Percentiles rank a stretch among this genome's conserved stretches.
Conservation (phyloP, 1,140 invertebrate species). For the Xylocopa sonorina region DNA sequence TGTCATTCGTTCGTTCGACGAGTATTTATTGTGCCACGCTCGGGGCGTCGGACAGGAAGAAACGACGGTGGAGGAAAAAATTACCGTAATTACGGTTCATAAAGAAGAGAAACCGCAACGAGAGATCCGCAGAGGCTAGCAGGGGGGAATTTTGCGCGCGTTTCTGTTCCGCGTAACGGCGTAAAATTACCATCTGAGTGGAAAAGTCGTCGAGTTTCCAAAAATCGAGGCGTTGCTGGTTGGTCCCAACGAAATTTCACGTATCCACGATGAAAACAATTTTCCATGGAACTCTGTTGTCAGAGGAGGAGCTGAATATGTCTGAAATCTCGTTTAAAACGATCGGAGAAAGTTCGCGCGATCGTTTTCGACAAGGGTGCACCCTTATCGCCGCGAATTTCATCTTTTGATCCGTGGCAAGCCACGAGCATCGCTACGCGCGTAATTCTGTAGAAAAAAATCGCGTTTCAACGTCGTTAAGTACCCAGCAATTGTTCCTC, state of each 20-base stretch:
- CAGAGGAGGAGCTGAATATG: not conserved
- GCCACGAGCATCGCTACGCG: too few species aligned
- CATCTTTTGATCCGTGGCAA: too few species aligned
- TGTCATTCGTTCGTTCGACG: not conserved
- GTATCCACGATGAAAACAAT: not conserved
- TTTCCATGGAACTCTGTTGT: not conserved
- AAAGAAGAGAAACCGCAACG: constrained; percentile 15
- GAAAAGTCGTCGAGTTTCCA: not conserved
- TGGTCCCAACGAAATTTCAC: not conserved
- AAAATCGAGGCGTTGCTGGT: too few species aligned
- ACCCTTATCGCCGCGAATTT: too few species aligned
- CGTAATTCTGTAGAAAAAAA: too few species aligned
- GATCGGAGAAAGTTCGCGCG: not conserved
- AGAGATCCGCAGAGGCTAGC: not conserved
- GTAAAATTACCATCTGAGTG: not conserved
- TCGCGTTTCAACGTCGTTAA: too few species aligned
- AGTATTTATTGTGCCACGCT: not conserved
- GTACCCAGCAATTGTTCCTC: too few species aligned
- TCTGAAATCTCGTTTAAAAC: not conserved
- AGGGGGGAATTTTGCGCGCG: not conserved
- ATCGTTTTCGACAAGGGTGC: too few species aligned
- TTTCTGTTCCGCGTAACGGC: not conserved
- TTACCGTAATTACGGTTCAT: constrained; percentile 7
- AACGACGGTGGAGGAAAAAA: not conserved
- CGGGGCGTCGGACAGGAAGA: not conserved